Conservation (phyloP, 2,113 vertebrate genomes). For the Mungos mungo region DNA sequence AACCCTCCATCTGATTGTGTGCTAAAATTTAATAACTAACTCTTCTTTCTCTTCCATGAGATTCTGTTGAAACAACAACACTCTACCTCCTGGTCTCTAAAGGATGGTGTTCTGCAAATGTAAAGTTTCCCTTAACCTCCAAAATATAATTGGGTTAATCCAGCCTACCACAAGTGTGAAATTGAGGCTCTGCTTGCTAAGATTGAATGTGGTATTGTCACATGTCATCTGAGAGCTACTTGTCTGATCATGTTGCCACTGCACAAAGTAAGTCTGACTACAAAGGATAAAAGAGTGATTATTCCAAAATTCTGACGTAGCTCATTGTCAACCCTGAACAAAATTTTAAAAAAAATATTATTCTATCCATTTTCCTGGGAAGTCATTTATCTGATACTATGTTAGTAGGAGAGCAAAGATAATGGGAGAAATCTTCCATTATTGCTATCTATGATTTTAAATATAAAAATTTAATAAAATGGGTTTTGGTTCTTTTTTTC, state of each 20-base stretch:
- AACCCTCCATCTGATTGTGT: not conserved
- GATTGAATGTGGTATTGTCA: constrained; percentile 52
- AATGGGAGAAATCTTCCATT: not conserved
- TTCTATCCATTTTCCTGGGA: not conserved
- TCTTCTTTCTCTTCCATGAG: not conserved
- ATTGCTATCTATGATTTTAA: constrained; percentile 33
- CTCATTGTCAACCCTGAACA: not conserved
- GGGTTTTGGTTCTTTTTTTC: not conserved
- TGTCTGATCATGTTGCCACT: constrained; percentile 57
- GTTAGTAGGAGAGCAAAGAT: constrained; percentile 29
- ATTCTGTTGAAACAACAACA: not conserved
- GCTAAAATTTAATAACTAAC: constrained; percentile 39
- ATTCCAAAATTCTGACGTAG: not conserved
- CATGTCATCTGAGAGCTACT: constrained; percentile 6
- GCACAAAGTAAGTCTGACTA: not conserved
- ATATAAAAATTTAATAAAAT: constrained; percentile 44
- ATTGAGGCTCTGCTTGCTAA: not conserved
- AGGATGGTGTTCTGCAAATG: not conserved
- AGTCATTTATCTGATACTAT: constrained; percentile 15
- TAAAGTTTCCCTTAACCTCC: constrained; percentile 28
- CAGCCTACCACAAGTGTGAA: constrained; percentile 41
- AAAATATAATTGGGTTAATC: constrained; percentile 53
- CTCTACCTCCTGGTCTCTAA: not conserved
- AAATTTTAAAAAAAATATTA: not conserved
- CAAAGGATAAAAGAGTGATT: constrained; percentile 18